These are phyloP conservation scores for Cherax destructor DNA, from an alignment of 1,140 invertebrate genomes.

Conservation along the genomic window DNA sequence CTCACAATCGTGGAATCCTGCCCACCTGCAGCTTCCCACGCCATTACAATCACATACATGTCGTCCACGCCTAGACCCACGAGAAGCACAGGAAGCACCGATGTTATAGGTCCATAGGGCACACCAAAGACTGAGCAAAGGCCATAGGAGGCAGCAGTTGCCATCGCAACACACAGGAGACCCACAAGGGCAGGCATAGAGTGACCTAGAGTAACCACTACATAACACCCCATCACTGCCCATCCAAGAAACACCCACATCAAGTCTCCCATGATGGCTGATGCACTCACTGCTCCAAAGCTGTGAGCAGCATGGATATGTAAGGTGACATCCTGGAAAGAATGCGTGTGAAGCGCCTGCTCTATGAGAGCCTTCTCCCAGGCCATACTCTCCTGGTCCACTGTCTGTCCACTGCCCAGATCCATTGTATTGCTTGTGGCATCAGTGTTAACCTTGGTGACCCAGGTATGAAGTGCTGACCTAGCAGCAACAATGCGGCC, in stretches of 20 bases:
- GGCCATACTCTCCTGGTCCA: conserved; percentile 73
- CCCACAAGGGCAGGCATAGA: conserved; percentile 77
- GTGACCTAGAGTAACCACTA: conserved; percentile 79
- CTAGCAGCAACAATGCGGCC: conserved; percentile 81
- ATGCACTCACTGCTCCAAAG: conserved; percentile 65
- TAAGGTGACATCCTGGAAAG: not conserved
- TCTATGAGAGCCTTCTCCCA: conserved; percentile 66
- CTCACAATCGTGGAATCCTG: conserved; percentile 73
- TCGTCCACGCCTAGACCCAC: conserved; percentile 88
- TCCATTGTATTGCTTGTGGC: conserved; percentile 81
- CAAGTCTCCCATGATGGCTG: conserved; percentile 77
- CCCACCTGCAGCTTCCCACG: conserved; percentile 71
- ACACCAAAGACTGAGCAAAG: conserved; percentile 84
- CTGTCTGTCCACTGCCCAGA: conserved; percentile 85
- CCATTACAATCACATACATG: conserved; percentile 86
- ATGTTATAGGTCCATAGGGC: conserved; percentile 88
- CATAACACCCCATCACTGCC: conserved; percentile 78
- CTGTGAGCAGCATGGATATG: conserved; percentile 49
- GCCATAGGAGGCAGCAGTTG: conserved; percentile 83
- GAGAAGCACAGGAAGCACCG: conserved; percentile 86
- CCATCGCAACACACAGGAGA: conserved; percentile 83
- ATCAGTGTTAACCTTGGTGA: conserved; percentile 80
- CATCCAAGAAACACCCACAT: conserved; percentile 78
- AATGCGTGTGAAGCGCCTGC: conserved; percentile 79
- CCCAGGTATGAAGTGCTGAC: conserved; percentile 81